Conservation (phyloP, 2,113 vertebrate species). For the Leucopsar rothschildi region DNA sequence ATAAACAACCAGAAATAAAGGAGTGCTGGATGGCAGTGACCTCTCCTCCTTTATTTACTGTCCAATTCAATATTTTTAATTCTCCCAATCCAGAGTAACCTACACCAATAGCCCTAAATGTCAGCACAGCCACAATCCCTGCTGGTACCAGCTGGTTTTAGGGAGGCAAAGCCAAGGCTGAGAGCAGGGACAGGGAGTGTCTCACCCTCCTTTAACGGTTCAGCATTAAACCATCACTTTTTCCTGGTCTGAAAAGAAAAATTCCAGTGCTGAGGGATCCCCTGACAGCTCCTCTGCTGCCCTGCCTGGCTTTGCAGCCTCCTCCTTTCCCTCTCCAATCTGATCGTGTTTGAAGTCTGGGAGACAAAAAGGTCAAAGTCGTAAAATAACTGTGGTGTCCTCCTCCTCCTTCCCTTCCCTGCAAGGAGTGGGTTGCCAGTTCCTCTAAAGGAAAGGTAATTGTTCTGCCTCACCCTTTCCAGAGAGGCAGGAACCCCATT, state of each 20-base stretch:
- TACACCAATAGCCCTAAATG: background rate
- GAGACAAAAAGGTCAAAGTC: conserved; percentile 1
- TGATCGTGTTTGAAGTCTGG: background rate
- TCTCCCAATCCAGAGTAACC: background rate
- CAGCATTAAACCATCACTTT: background rate
- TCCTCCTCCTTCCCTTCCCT: background rate
- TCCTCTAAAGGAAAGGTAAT: background rate
- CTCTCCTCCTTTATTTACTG: background rate
- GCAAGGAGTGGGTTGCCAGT: background rate
- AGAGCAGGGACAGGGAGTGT: background rate
- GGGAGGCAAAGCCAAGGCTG: background rate
- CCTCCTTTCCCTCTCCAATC: background rate
- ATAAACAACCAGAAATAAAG: background rate
- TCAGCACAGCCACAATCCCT: background rate
- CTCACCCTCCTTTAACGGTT: background rate
- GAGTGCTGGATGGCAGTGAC: background rate
- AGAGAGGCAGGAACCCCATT: background rate
- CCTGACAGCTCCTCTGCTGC: background rate
- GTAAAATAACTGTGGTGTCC: background rate
- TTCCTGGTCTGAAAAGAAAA: background rate
- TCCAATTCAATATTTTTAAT: background rate
- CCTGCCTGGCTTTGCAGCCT: background rate
- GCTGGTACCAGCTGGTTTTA: background rate
- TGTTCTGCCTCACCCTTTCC: background rate
- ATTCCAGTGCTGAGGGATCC: background rate